Conservation (phyloP, 2,888 invertebrate genomes). For the Myopa tessellatipennis region DNA sequence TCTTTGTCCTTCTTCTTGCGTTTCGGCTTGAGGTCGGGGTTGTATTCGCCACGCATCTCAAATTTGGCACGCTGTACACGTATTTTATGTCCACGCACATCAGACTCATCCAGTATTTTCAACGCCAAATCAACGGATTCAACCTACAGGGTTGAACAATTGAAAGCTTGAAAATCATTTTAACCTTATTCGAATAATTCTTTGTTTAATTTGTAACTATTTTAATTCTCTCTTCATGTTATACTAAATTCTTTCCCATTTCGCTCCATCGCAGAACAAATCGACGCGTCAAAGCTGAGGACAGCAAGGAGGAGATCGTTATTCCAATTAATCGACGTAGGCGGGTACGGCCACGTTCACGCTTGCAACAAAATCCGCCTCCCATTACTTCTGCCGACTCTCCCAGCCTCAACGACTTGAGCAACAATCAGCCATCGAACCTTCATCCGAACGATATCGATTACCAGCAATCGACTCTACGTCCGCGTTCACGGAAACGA, state of each 20-base stretch:
- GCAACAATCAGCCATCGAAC: conserved; percentile 47
- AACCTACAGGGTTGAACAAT: conserved; percentile 68
- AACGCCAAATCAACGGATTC: conserved; percentile 95
- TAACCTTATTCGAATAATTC: neutral
- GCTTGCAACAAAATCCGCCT: conserved; percentile 30
- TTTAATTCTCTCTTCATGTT: conserved; percentile 12
- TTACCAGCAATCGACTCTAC: conserved; percentile 37
- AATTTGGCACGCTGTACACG: conserved; percentile 94
- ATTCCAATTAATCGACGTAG: conserved; percentile 51
- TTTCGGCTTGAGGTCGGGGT: conserved; percentile 92
- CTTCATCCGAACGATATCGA: conserved; percentile 49
- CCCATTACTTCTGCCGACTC: conserved; percentile 36
- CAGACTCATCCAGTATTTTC: conserved; percentile 89
- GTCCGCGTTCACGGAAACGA: conserved; percentile 35
- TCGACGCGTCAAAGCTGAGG: conserved; percentile 60
- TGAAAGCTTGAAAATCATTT: conserved; percentile 43
- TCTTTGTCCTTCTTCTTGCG: conserved; percentile 91
- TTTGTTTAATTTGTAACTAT: conserved; percentile 39
- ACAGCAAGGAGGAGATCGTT: conserved; percentile 60
- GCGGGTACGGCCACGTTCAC: conserved; percentile 41
- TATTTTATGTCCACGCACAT: conserved; percentile 82
- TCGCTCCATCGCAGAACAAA: conserved; percentile 52
- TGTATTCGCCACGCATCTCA: conserved; percentile 92
- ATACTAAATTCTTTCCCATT: conserved; percentile 35
- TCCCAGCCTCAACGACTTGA: conserved; percentile 54